phyloP scores from a whole-genome alignment of 2,888 invertebrate species.

The Pandemis corylana region DNA sequence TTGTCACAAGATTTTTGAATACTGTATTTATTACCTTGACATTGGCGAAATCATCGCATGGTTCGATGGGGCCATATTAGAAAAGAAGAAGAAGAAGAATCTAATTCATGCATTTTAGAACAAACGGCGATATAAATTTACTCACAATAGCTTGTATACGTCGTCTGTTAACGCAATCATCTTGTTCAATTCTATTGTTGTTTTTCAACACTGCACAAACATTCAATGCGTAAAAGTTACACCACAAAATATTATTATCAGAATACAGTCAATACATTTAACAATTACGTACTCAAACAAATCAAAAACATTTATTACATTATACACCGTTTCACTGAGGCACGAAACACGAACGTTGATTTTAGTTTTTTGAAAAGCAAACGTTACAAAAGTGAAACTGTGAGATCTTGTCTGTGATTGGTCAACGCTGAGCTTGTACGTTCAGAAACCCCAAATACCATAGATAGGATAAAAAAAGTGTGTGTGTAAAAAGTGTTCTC shows the following conservation, averaged over 20 bases:
- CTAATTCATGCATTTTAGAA: background rate
- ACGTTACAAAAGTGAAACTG: conserved; percentile 43
- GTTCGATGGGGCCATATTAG: too few relatives aligned
- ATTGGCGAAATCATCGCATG: too few relatives aligned
- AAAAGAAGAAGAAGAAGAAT: too few relatives aligned
- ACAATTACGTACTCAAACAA: conserved; percentile 11
- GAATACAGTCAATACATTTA: background rate
- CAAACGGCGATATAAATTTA: background rate
- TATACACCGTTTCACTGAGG: conserved; percentile 20
- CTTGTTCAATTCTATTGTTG: conserved; percentile 43
- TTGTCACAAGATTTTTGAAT: too few relatives aligned
- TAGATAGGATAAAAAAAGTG: background rate
- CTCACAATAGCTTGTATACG: conserved; percentile 74
- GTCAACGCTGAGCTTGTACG: conserved; percentile 38
- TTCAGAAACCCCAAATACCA: conserved; percentile 25
- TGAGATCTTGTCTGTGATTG: conserved; percentile 52
- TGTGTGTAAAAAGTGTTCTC: too few relatives aligned
- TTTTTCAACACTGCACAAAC: conserved; percentile 43
- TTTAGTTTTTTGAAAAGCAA: conserved; percentile 44
- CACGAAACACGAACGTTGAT: conserved; percentile 36
- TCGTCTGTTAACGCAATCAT: conserved; percentile 68
- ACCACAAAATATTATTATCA: conserved; percentile 13
- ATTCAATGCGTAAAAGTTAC: conserved; percentile 45
- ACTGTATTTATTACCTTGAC: too few relatives aligned
- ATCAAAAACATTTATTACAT: conserved; percentile 11